Percentiles rank a stretch among this genome's conserved stretches.
These are phyloP conservation scores for Sitta carolinensis DNA, from an alignment of 2,797 vertebrate genomes.

Conservation along the genomic window DNA sequence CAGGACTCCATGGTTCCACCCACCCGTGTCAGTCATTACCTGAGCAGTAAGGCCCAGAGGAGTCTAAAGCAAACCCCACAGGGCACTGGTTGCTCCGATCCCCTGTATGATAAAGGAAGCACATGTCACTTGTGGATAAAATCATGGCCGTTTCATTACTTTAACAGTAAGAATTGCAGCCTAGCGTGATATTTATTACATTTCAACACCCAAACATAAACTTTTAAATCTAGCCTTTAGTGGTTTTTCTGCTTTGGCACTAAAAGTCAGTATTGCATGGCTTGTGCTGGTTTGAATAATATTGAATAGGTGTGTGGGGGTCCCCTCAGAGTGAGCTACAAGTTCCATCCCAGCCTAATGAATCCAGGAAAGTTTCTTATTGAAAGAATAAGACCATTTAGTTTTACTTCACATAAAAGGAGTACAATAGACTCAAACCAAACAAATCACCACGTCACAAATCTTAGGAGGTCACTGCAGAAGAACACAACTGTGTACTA, in stretches of 20 bases:
- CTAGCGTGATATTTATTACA: neutral
- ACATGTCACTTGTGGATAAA: neutral
- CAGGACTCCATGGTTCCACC: neutral
- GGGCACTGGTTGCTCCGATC: constrained; percentile 95
- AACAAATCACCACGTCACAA: neutral
- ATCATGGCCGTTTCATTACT: neutral
- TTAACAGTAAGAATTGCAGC: neutral
- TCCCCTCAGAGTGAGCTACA: neutral
- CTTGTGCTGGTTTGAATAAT: neutral
- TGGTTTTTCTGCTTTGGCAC: neutral
- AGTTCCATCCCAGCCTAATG: neutral
- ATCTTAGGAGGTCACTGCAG: neutral
- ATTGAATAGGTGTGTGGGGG: neutral
- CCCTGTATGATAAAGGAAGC: constrained; percentile 74
- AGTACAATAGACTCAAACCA: neutral
- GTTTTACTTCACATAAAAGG: neutral
- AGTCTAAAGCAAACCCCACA: constrained; percentile 85
- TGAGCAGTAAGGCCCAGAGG: constrained; percentile 87
- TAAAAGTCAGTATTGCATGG: neutral
- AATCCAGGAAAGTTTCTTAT: neutral
- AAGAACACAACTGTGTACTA: neutral
- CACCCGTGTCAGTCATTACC: constrained; percentile 75
- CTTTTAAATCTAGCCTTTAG: neutral
- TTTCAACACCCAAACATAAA: neutral
- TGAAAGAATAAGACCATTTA: neutral